Evolutionary conservation across 2,888 invertebrate species (phyloP).

Genomic region (Metallyticus violacea): DNA sequence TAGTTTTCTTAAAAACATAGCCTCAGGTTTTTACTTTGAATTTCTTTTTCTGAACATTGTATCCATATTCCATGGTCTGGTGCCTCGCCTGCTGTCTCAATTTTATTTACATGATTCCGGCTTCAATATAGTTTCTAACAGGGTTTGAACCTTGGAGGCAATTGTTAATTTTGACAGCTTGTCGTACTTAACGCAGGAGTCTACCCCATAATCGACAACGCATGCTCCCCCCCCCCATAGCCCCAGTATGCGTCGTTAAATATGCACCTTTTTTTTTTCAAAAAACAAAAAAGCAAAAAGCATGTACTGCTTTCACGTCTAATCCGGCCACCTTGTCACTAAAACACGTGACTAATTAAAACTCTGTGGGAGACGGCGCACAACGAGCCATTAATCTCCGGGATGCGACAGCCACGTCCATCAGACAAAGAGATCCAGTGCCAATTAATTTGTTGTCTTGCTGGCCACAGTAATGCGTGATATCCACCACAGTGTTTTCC

Average conservation of each 20-base stretch:
- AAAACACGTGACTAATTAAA: neutral
- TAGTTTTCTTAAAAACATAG: no score
- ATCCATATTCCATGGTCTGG: no score
- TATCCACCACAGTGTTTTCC: neutral
- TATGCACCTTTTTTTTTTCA: neutral
- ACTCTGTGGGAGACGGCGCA: neutral
- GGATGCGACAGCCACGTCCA: neutral
- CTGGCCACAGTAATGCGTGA: neutral
- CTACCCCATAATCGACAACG: neutral
- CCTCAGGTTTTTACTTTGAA: no score
- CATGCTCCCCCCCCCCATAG: neutral
- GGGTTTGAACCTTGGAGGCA: no score
- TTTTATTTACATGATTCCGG: no score
- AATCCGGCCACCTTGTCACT: neutral
- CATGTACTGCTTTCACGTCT: neutral
- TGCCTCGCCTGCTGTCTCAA: no score
- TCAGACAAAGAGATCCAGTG: neutral
- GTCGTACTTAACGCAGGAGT: no score
- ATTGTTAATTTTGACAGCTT: no score
- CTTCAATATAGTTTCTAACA: no score
- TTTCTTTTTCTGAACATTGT: no score
- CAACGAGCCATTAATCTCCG: neutral
- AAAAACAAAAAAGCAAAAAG: neutral
- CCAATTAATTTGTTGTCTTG: conserved; percentile 14
- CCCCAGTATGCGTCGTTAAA: neutral